Conservation (phyloP, 2,888 invertebrate species). For the Heteropelma amictum region DNA sequence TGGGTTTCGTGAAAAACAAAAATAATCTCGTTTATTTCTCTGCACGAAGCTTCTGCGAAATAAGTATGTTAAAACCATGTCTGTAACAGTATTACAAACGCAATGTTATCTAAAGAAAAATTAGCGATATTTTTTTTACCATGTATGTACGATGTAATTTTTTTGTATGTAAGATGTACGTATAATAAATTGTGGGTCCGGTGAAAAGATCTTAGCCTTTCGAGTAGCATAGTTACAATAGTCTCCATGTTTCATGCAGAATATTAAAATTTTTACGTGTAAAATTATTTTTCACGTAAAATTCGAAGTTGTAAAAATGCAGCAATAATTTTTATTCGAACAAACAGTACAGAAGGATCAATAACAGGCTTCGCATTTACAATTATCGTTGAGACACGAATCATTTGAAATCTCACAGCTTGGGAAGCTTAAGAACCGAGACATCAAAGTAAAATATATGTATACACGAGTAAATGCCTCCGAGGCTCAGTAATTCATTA, state of each 20-base stretch:
- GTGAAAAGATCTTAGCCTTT: background rate
- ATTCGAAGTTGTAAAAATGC: background rate
- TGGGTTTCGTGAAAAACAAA: background rate
- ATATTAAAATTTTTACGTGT: background rate
- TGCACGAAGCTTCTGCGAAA: no score
- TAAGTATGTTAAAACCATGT: no score
- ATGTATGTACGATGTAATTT: background rate
- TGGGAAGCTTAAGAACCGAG: background rate
- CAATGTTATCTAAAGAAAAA: background rate
- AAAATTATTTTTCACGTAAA: background rate
- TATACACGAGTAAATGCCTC: slow-evolving; percentile 25
- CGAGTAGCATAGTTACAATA: background rate
- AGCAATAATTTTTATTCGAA: background rate
- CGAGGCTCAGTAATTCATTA: slow-evolving; percentile 4
- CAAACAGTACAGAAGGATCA: background rate
- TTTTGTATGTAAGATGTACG: background rate
- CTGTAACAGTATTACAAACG: no score
- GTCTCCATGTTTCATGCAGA: background rate
- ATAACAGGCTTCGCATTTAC: background rate
- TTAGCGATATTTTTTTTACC: no score
- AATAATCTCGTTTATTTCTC: no score
- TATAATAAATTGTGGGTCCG: slow-evolving; percentile 3
- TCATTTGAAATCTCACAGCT: slow-evolving; percentile 5
- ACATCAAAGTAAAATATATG: no score
- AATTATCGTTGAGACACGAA: slow-evolving; percentile 19